Percentiles rank a stretch among this genome's conserved stretches.
Evolutionary conservation across 2,113 vertebrate genomes (phyloP).

Genomic region (Morone chrysops): DNA sequence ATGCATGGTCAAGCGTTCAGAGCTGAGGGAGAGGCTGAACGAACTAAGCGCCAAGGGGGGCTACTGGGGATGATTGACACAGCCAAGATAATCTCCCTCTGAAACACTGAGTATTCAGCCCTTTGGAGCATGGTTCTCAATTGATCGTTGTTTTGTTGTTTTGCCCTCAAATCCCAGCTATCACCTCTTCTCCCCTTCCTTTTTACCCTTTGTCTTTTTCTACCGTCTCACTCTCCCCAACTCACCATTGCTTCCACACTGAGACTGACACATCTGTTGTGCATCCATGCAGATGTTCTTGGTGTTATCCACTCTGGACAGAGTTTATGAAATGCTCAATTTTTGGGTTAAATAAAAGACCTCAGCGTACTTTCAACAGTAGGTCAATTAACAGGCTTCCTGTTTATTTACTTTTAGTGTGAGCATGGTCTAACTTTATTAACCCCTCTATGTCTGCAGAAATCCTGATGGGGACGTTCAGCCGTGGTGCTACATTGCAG

Average conservation of each 20-base stretch:
- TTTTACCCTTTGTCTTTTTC: neutral
- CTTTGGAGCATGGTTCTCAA: slow-evolving; percentile 1
- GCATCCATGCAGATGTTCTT: neutral
- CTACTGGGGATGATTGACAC: slow-evolving; percentile 57
- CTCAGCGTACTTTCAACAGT: too few relatives aligned
- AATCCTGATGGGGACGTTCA: slow-evolving; percentile 97
- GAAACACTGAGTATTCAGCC: slow-evolving; percentile 42
- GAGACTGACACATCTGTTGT: neutral
- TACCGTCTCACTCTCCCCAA: neutral
- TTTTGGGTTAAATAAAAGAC: too few relatives aligned
- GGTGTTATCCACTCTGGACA: too few relatives aligned
- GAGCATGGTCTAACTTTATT: neutral
- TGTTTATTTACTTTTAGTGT: neutral
- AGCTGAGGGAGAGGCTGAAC: slow-evolving; percentile 34
- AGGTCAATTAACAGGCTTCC: too few relatives aligned
- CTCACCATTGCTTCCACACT: neutral
- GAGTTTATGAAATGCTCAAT: too few relatives aligned
- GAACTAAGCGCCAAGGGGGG: slow-evolving; percentile 26
- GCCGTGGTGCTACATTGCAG: slow-evolving; percentile 96
- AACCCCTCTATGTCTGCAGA: slow-evolving; percentile 76
- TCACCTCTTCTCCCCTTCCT: neutral
- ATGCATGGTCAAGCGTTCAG: slow-evolving; percentile 37
- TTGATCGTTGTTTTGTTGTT: slow-evolving; percentile 45
- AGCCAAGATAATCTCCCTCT: slow-evolving; percentile 35
- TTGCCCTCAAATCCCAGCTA: neutral